Base-by-base conservation (phyloP, 2,113 vertebrate species). In the Oxyruncus cristatus region DNA sequence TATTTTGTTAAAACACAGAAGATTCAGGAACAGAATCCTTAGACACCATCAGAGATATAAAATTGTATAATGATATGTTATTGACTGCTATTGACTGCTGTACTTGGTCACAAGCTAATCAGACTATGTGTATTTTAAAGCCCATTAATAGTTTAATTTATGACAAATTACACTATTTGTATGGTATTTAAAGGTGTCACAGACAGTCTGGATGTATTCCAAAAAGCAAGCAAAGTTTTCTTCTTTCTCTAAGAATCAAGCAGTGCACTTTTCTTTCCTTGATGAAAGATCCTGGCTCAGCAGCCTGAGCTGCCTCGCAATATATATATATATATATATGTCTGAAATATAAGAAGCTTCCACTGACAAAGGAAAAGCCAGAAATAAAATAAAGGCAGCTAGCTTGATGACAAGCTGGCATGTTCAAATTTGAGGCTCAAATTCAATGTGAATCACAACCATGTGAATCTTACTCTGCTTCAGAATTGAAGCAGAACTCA, bases 281-380 rank as follows among this genome's bases (percentile, higher is more conserved):
- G 92, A 89, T 94, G 96, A 97, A 97, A 97, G 97, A 94, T 93
- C 46, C 84, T 95, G 87, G 91, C 91, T 95, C 84, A 88, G 71
- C 80, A 79, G 71, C 37, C 91, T 89, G 94, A 88, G 49, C 87
- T 95, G 88, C 74, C 74, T 95, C 0, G 0, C 87, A 90, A 80
- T 83, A 95, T 76, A 88, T 89, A 89, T 91, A 72, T 92, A 65
- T 94, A 89, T 91, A 71, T 92, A 65, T 94, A 91, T 42, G 63
- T 77, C 83, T 96, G 95, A 97, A 97, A 92, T 21, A 77, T 23
- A 96, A 96, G 95, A 96, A 92, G 52, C 77, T 74, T 89, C 67
- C 84, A 81, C 24, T 94, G 80, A 92, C 90, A 95, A 86, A 95
- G 56, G 67, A 95, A 97, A 95, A 87, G 53, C 52, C 78, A 96